These are phyloP conservation scores for Bolinopsis microptera DNA, from an alignment of 37 sponge, comb jelly and placozoan species.

Conservation along the genomic window DNA sequence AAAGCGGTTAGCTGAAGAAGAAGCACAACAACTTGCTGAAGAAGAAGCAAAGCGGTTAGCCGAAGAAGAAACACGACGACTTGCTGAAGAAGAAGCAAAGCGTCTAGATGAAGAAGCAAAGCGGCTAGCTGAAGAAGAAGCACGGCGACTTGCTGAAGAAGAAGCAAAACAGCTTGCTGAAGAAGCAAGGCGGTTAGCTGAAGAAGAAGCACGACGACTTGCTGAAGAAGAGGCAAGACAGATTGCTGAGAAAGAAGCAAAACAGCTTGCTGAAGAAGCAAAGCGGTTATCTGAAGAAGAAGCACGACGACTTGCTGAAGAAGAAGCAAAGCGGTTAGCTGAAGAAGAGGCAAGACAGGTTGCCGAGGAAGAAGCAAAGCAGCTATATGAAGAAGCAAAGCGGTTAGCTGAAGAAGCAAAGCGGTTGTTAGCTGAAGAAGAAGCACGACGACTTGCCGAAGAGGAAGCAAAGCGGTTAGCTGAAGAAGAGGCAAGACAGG, in stretches of 20 bases:
- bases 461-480: not conserved
- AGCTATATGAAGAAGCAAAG: not conserved
- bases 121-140: not conserved
- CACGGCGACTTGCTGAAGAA: not conserved
- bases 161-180: not conserved
- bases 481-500: not conserved
- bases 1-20: not conserved
- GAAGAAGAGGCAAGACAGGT: not conserved
- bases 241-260: constrained; percentile 1
- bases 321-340: not conserved
- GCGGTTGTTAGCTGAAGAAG: not conserved
- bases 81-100: constrained; percentile 23
- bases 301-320: not conserved
- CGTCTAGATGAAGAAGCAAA: not conserved
- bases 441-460: not conserved
- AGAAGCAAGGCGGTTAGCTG: not conserved
- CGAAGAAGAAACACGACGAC: not conserved
- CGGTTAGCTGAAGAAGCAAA: not conserved
- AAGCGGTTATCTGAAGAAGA: not conserved
- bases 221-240: not conserved
- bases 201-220: not conserved
- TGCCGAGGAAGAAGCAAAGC: not conserved
- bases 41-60: not conserved
- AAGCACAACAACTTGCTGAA: not conserved
- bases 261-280: not conserved